Evolutionary conservation across 2,797 vertebrate species (phyloP), one percentile per base, ranked within the genome.

Genomic region (Xenentodon cancila): DNA sequence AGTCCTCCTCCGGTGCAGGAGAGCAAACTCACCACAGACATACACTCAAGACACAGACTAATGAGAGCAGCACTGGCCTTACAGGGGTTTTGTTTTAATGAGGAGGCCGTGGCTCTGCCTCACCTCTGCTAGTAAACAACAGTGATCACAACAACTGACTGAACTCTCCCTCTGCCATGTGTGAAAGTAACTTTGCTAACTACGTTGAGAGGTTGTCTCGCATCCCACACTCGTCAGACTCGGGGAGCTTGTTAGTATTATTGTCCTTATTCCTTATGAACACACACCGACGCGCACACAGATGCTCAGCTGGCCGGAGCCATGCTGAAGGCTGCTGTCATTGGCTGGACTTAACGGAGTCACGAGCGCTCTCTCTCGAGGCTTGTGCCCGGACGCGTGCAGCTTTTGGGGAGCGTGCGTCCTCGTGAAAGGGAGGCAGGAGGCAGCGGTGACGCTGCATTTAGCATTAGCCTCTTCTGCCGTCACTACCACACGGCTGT

Each of bases 401-500:
- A 44, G 65, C 71, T 67, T 3, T 44, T 53, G 53, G 55, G 27
- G 60, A 9, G 49, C 21, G 21, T 30, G 45, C 18, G 51, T 59
- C n/a, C 55, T 30, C 54, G 40, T 34, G 47, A 42, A 34, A 12
- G 13, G 42, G 59, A 54, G 40, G 30, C 18, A 4, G 20, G 48
- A 43, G 62, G 48, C 42, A 61, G 71, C 51, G 9, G 72, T 82
- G 61, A 77, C 79, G 64, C 55, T 32, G 77, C 81, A 71, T 79
- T 83, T 85, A 82, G 87, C 85, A 25, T 88, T 88, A 82, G 88
- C 84, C 65, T 73, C 54, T 60, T 53, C 57, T 66, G 54, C 71
- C 79, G 9, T 74, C 76, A 59, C 59, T 42, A 16, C 54, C 59
- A 21, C 77, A 80, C 59, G 72, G 71, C 80, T 89, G 85, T 90